Conservation (phyloP, 1,140 invertebrate species). For the Saccostrea echinata region DNA sequence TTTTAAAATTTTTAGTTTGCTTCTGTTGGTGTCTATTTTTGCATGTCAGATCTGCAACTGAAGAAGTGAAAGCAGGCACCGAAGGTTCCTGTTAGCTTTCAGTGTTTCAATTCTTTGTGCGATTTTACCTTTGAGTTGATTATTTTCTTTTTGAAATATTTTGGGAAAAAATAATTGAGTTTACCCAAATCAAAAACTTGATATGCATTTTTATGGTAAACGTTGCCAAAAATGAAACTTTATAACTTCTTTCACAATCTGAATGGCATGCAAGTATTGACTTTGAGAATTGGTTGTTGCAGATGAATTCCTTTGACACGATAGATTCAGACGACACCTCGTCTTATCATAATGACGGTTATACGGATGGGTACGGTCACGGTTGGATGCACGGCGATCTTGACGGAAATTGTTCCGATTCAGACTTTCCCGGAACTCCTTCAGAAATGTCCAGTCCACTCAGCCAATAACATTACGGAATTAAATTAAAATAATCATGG, state of each 20-base stretch:
- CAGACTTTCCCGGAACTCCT: constrained; percentile 77
- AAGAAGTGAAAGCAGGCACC: background rate
- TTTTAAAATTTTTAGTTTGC: background rate
- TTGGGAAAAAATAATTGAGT: too few species aligned
- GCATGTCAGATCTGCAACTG: constrained; percentile 27
- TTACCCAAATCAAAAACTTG: too few species aligned
- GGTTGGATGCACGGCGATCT: constrained; percentile 52
- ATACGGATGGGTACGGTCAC: constrained; percentile 54
- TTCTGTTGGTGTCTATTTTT: constrained; percentile 20
- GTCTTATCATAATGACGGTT: constrained; percentile 47
- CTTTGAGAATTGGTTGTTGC: constrained; percentile 41
- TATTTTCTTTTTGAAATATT: constrained; percentile 24
- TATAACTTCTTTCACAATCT: background rate
- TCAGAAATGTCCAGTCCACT: constrained; percentile 79
- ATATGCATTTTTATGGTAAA: constrained; percentile 22
- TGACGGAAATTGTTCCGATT: constrained; percentile 71
- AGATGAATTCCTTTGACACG: constrained; percentile 70
- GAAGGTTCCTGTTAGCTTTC: background rate
- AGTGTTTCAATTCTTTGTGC: constrained; percentile 1
- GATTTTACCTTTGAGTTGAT: constrained; percentile 41
- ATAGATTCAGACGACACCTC: constrained; percentile 65
- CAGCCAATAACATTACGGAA: constrained; percentile 72
- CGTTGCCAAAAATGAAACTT: background rate
- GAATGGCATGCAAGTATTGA: background rate
- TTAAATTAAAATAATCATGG: background rate